Evolutionary conservation across 2,888 invertebrate species (phyloP), one percentile per base, ranked within the genome.

Genomic region (Drosophila mimetica): DNA sequence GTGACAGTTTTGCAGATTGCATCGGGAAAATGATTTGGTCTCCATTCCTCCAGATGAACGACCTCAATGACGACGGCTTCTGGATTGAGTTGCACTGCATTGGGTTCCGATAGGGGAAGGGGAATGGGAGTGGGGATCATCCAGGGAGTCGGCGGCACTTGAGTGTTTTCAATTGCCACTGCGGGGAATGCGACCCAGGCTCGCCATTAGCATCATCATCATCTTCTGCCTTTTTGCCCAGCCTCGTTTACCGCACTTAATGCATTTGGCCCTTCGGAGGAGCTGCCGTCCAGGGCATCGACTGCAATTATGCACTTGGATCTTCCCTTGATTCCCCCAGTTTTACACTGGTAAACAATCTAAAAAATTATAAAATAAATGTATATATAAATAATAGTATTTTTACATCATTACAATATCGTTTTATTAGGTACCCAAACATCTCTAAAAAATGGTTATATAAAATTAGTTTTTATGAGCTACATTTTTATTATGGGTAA

Each of bases 161-260:
- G 88, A 87, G 71, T 82, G 87, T 85, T 71, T 82, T 82, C 88
- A 85, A 87, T 80, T 72, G 79, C 67, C 50, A 71, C 70, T 76
- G 67, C 53, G 59, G 58, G 59, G 55, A 70, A 50, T 44, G 75
- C 55, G 70, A 78, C 65, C 65, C 34, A 51, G 53, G 64, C 65
- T 63, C 22, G 41, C 37, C 58, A 75, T 67, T 57, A 61, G 61
- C 61, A 76, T 82, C 71, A 46, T 51, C 53, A 44, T 53, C 41
- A 36, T 41, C 11, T 28, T 32, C 22, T 32, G 6, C 16, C n/a
- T 20, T 36, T 16, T 18, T 37, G 32, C 52, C 42, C 71, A 71
- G 71, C 60, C 61, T 66, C 73, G 57, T 71, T 83, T 79, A 81
- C 70, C 71, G 71, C 66, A 67, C 70, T 77, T 75, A 79, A 79